Base-by-base conservation (phyloP, 2,888 invertebrate species). In the Heliconius ismenius region DNA sequence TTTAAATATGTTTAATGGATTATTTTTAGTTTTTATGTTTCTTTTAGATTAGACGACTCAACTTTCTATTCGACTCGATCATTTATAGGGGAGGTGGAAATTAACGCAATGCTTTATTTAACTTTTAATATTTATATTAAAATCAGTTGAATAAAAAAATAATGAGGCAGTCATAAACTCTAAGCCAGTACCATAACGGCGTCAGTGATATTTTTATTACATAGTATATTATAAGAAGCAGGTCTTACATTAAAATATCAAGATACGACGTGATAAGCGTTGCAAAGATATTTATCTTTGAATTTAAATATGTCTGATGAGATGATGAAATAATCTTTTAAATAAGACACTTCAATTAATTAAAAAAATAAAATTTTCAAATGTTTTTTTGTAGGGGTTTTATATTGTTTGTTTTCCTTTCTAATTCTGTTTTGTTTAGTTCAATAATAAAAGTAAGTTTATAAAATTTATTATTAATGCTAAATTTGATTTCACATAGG, bases 161-260 rank as follows among this genome's bases (percentile, higher is more conserved):
- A 32, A 32, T 49, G 43, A 49, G 18, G 6, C 43, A 49, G 15
- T 49, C 43, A 18, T 54, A 21, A 54, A 21, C 43, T 54, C 21
- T 54, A 58, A n/a, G n/a, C 4, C 58, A n/a, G 58, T 58, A n/a
- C 11, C 11, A 4, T 11, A 26, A 6, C 26, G 26, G 15, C 15
- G 26, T 26, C 26, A 62, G 62, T 26, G 26, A 64, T 28, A 64
- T 32, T 28, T 54, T 24, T 36, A n/a, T 36, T n/a, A 70, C n/a
- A 24, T 54, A 32, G 32, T 36, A 39, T 62, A 73, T 62, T 21
- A 39, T 24, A 10, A 28, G 24, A 62, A 18, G 36, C 24, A 11
- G 24, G 36, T 39, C 60, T 73, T 73, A 73, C 15, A 73, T 73
- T 73, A 73, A 73, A 73, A 73, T 26, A 73, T 73, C 73, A 26